Evolutionary conservation across 1,140 invertebrate genomes (phyloP), one percentile per base, ranked within the genome.

Genomic region (Drosophila micromelanica): DNA sequence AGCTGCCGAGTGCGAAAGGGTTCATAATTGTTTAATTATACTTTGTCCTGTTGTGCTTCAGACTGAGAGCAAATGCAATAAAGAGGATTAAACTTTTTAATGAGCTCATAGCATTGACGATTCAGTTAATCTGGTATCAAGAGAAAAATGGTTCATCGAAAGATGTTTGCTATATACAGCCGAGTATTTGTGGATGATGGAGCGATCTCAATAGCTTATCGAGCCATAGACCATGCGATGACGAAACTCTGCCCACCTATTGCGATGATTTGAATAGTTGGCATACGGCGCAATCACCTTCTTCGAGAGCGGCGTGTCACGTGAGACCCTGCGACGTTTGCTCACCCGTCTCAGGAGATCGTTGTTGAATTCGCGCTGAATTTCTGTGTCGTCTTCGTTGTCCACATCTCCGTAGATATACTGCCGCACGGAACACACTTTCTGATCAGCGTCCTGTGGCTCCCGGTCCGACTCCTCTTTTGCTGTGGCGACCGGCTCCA

Each of bases 171-270:
- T n/a, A n/a, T n/a, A n/a, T n/a, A n/a, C n/a, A n/a, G n/a, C n/a
- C n/a, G n/a, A n/a, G n/a, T n/a, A n/a, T n/a, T n/a, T n/a, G n/a
- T n/a, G n/a, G n/a, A n/a, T n/a, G n/a, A n/a, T 20, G 20, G 2
- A 20, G 20, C 20, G 20, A 20, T 1, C n/a, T 13, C 71, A 82
- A 35, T 52, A 71, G 1, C 20, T 15, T 7, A 23, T 40, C 7
- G 52, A 51, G 1, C 84, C 84, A 13, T 74, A 89, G 13, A 89
- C 65, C 76, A 89, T 64, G 3, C 56, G 32, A 52, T 80, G 80
- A 0, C 84, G 73, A 54, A 89, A 89, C 23, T 76, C 80, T 0
- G 80, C 84, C 84, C 84, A 89, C 6, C 69, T 68, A 6, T 20
- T 74, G 8, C 84, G 63, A 38, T 89, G 84, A 2, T 15, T 71